Base-by-base conservation (phyloP, 2,888 invertebrate genomes). In the Hypsopygia costalis region DNA sequence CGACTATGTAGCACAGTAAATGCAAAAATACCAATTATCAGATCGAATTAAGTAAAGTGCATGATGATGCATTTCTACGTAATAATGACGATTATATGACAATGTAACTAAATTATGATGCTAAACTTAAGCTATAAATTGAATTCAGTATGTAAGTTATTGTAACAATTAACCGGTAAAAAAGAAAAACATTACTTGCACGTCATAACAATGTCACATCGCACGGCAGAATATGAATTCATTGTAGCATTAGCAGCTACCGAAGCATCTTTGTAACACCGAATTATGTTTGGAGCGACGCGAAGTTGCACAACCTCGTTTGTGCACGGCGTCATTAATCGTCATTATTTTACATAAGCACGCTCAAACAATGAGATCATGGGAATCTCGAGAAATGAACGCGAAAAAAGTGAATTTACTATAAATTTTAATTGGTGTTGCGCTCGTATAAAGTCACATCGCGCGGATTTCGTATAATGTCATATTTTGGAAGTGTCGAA, bases 341-440 rank as follows among this genome's bases (percentile, higher is more conserved):
- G 60, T 63, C 48, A 53, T 56, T 71, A 70, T 72, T n/a, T 66
- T 69, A 69, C 63, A 70, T 70, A 70, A 71, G 56, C 44, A 39
- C 33, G 34, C 44, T 46, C 39, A 46, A 56, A 68, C 68, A 68
- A 66, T 69, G 47, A 51, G 49, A 49, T 29, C 60, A 61, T 69
- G 70, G 53, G 68, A 71, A 71, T 51, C 10, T 27, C 20, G 12
- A 27, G 36, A 42, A 42, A 45, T 41, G 39, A 31, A 6, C n/a
- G 28, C 41, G 45, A 53, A 58, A 58, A 56, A 61, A 51, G 42
- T 51, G 47, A 52, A 46, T 57, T 48, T 49, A 53, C 47, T 30
- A 20, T 11, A 29, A 25, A 34, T 40, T 38, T 41, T 35, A 44
- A 44, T 44, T 41, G 44, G 16, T 11, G 29, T 37, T 44, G 36